Evolutionary conservation across 1,140 invertebrate species (phyloP), one percentile per base, ranked within the genome.

Genomic region (Riptortus pedestris): DNA sequence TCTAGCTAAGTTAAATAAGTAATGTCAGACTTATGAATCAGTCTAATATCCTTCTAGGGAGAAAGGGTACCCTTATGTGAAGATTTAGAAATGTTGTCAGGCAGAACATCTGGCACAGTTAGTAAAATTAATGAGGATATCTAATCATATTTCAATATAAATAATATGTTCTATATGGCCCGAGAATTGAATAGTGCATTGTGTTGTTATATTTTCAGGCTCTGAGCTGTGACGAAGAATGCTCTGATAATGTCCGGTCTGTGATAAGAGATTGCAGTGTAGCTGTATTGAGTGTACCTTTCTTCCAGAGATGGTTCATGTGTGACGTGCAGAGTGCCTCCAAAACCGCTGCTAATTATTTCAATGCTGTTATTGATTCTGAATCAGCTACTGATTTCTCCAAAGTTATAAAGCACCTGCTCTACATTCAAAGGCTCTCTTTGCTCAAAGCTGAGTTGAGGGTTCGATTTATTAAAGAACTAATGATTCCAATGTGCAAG

Each of bases 371-470:
- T n/a, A 38, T 20, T n/a, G 29, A 16, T 27, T 16, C 9, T 1
- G 24, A 20, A 18, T 28, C 45, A 3, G 5, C 31, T 38, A 16
- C 28, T 14, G 43, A 61, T 18, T 45, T 51, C 14, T 18, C 18
- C 28, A 52, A 55, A 29, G 24, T 65, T 14, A 26, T 65, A 18
- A 9, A 45, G 22, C 59, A 59, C 31, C 52, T 52, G 18, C 22
- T 43, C 12, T n/a, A 43, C 29, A 65, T 65, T 18, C 43, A 61
- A 28, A 60, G 51, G 26, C n/a, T 45, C 2, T 48, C 43, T 16
- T 61, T 65, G 28, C 31, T 65, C 11, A 65, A 65, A 65, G 64
- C 29, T 18, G 59, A 65, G 28, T 48, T 47, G 22, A 31, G 64
- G 3, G 20, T 14, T 14, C 22, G 26, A 5, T 65, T 65, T 28